Evolutionary conservation across 2,888 invertebrate species (phyloP).

Genomic region (Epinotia nisella): DNA sequence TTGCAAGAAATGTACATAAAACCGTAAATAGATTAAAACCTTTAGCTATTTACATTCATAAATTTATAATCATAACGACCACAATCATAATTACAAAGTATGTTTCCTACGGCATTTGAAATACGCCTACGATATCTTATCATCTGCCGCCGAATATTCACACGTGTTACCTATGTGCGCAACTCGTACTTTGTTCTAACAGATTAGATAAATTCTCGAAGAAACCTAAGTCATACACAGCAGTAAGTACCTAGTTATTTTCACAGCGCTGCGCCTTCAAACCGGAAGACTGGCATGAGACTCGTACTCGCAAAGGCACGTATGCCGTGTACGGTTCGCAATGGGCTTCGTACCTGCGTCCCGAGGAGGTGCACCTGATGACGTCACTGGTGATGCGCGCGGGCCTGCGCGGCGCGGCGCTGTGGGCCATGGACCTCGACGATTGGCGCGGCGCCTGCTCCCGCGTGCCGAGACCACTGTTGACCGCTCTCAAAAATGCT

Average conservation of each 20-base stretch:
- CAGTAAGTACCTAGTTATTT: background rate
- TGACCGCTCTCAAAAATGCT: constrained; percentile 84
- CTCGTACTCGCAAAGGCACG: constrained; percentile 88
- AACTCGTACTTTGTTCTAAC: constrained; percentile 3
- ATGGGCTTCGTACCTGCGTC: constrained; percentile 92
- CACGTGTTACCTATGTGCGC: background rate
- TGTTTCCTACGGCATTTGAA: background rate
- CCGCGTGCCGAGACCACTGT: constrained; percentile 87
- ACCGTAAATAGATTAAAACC: too few species aligned
- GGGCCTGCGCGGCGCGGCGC: constrained; percentile 89
- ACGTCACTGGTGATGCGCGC: constrained; percentile 84
- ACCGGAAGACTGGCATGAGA: constrained; percentile 83
- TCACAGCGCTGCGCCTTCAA: constrained; percentile 85
- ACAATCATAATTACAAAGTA: background rate
- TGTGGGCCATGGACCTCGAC: constrained; percentile 92
- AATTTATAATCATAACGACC: background rate
- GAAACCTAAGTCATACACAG: too few species aligned
- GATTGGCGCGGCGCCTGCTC: constrained; percentile 89
- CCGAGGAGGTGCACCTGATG: constrained; percentile 86
- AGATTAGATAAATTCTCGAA: background rate
- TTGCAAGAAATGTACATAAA: too few species aligned
- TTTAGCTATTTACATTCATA: background rate
- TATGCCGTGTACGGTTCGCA: constrained; percentile 89
- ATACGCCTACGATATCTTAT: background rate
- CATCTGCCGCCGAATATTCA: constrained; percentile 3